Evolutionary conservation across 2,113 vertebrate genomes (phyloP), one percentile per base, ranked within the genome.

Genomic region (Otolemur garnettii): DNA sequence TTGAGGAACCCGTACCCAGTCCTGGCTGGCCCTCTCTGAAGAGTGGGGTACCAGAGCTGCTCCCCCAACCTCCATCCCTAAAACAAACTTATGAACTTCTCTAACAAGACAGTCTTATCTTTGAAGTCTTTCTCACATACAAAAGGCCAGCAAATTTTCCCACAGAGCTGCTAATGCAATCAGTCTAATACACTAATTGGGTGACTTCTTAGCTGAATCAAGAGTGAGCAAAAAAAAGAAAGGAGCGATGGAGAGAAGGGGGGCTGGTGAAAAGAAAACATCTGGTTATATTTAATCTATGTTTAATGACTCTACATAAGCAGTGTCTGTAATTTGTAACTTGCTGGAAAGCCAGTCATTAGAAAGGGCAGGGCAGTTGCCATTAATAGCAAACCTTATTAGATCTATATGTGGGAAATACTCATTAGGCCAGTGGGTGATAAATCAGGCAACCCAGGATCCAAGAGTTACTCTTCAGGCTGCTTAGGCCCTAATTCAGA

Each of bases 201-300:
- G 83, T 3, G 84, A 96, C 86, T 96, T 95, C 97, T 97, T 97
- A 86, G 96, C 89, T 77, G 95, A 96, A 96, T 98, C 38, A 53
- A 92, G 10, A 96, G 95, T 83, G 24, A 42, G 66, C 69, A 59
- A 38, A 75, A 77, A 88, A 64, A 90, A 75, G 80, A 88, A 64
- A 90, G 90, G 68, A 60, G 78, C 0, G 5, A 83, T 53, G 50
- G 90, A 57, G 60, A 64, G 57, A 69, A 38, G 1, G 12, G 77
- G 80, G 53, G 64, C 60, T 68, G 82, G 93, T 95, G 91, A 93
- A 98, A 98, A 97, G 95, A 98, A 98, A 98, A 98, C 97, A 97
- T 97, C 96, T 97, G 97, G 98, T 98, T 98, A 98, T 97, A 98
- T 98, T 98, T 98, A 98, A 98, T 98, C 98, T 97, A 53, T 97